Conservation (phyloP, 2,888 invertebrate species). For the Andrena haemorrhoa region DNA sequence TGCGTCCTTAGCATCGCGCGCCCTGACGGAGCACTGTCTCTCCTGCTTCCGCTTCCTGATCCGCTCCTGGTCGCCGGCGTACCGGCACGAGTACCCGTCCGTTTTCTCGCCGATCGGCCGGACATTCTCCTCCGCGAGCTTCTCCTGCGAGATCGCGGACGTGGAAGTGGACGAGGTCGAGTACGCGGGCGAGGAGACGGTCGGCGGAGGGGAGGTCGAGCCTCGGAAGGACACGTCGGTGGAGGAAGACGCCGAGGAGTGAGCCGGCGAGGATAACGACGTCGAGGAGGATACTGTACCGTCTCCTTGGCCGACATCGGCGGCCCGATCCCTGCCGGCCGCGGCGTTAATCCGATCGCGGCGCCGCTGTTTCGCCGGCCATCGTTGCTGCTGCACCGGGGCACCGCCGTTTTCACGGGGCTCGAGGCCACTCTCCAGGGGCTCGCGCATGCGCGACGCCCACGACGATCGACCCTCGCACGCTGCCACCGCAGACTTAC, state of each 20-base stretch:
- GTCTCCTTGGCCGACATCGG: slow-evolving; percentile 22
- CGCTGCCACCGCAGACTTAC: slow-evolving; percentile 65
- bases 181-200: slow-evolving; percentile 59
- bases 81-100: not conserved
- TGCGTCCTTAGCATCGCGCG: slow-evolving; percentile 21
- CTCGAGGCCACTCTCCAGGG: slow-evolving; percentile 84
- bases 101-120: not conserved
- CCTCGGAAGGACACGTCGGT: slow-evolving; percentile 54
- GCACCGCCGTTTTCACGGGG: slow-evolving; percentile 79
- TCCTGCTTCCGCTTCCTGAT: slow-evolving; percentile 52
- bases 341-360: slow-evolving; percentile 21
- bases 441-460: slow-evolving; percentile 84
- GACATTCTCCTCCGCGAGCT: not conserved
- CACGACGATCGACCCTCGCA: slow-evolving; percentile 74
- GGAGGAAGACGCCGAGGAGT: slow-evolving; percentile 59
- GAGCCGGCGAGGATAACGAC: slow-evolving; percentile 58
- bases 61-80: slow-evolving; percentile 36
- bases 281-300: slow-evolving; percentile 45
- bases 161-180: slow-evolving; percentile 48
- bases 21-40: slow-evolving; percentile 40
- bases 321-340: slow-evolving; percentile 36
- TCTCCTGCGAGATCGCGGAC: slow-evolving; percentile 28
- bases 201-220: slow-evolving; percentile 61
- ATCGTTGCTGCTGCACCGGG: slow-evolving; percentile 83
- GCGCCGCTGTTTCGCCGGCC: slow-evolving; percentile 55